Base-by-base conservation (phyloP, 2,797 vertebrate genomes). In the Calcarius lapponicus region DNA sequence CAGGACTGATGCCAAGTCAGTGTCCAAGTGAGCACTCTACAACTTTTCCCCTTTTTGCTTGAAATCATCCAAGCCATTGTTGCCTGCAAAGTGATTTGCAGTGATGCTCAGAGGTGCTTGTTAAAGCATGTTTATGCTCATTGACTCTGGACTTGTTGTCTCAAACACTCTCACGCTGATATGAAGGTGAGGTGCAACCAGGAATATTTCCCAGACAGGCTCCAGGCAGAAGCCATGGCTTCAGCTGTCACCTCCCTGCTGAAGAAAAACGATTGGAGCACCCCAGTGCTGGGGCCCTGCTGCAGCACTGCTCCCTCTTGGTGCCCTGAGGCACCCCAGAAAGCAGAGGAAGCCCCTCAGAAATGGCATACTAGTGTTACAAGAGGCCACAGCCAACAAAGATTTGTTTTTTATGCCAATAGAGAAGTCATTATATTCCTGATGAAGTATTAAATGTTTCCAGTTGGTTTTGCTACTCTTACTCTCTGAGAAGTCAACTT, bases 1-100 rank as follows among this genome's bases (percentile, higher is more conserved):
- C 2, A 10, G 12, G 34, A 54, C 19, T 8, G 4, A 42, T 29
- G 26, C 0, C 3, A 40, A 11, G 8, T 43, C 47, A 45, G n/a
- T 24, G 36, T 48, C 34, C 21, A 48, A 53, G 36, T 8, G 38
- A 88, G 17, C 7, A 21, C 51, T 78, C 47, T 34, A 17, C 85
- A 74, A 38, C 14, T 22, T 58, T 66, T 62, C 28, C 19, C 17
- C 16, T 65, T 74, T 71, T 56, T 81, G 34, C 58, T 79, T 54
- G 26, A 12, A 19, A 61, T 84, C n/a, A 24, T 8, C 21, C 25
- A 53, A 57, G 29, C 17, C 29, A 6, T 21, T 56, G 6, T 13
- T 76, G 9, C 15, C 43, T 74, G 15, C 21, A 12, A 75, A 53
- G 26, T 34, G 57, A 48, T 56, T 71, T 2, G 1, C 54, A 86